Evolutionary conservation across 2,113 vertebrate genomes (phyloP), one percentile per base, ranked within the genome.

Genomic region (Poecile atricapillus): DNA sequence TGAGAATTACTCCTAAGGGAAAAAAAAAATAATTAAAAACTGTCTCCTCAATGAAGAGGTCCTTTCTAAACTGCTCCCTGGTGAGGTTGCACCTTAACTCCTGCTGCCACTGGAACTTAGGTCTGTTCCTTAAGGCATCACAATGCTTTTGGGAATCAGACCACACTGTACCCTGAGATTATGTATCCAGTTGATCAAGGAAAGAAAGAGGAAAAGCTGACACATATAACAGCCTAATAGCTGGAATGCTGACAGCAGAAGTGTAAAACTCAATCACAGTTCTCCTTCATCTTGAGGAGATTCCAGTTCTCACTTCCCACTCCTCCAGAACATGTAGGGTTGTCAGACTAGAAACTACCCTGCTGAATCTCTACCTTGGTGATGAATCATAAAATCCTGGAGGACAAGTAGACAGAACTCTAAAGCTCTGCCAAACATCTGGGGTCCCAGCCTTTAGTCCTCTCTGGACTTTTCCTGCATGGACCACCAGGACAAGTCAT

Each of bases 221-320:
- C 63, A 63, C 65, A 49, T 37, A 3, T 43, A 92, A 73, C 71
- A 91, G 80, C 46, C 55, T 77, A 77, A 92, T 83, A 93, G 79
- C 53, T 82, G 71, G 46, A 89, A 41, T 1, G 0, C 63, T 80
- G 91, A 86, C 76, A 83, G 67, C 35, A 44, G 59, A 89, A 94
- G 59, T 63, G 83, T 70, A 74, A 92, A 96, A 89, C 50, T 73
- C 12, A 5, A 10, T 77, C 63, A 77, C 68, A 65, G 67, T 2
- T 83, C 94, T 90, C 56, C 69, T 60, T 73, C 91, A 35, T 82
- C 31, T 87, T 80, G 87, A 92, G 91, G 89, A 95, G 63, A 94
- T 83, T 94, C 83, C 77, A 96, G 59, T 55, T 83, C 71, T 77
- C 83, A 76, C 67, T 64, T 94, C 82, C 83, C 76, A 77, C 89